phyloP scores from a whole-genome alignment of 2,797 vertebrate genomes.

The Coluber constrictor region DNA sequence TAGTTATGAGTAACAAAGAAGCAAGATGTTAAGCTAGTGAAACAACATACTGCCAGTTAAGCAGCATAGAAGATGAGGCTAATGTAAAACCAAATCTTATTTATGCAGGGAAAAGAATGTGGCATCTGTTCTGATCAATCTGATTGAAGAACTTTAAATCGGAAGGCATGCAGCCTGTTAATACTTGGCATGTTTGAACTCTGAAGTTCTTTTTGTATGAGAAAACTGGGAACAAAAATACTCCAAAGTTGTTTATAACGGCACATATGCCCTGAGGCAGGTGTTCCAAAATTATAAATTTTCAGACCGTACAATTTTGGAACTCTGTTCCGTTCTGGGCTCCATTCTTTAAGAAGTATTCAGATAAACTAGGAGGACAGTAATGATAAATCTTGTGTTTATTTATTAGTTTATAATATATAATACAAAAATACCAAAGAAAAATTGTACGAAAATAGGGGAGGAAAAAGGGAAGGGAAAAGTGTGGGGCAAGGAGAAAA shows the following conservation, averaged over 20 bases:
- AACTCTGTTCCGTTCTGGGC: neutral
- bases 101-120: conserved; percentile 33
- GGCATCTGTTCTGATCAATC: conserved; percentile 33
- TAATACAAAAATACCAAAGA: neutral
- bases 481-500: neutral
- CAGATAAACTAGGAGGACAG: neutral
- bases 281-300: neutral
- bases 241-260: neutral
- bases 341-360: neutral
- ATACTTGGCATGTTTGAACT: conserved; percentile 38
- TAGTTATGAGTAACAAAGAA: conserved; percentile 17
- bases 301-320: neutral
- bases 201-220: conserved; percentile 21
- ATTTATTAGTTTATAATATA: neutral
- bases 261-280: neutral
- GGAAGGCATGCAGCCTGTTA: conserved; percentile 40
- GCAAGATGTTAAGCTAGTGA: conserved; percentile 27
- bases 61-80: conserved; percentile 25
- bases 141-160: conserved; percentile 35
- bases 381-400: neutral
- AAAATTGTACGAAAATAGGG: neutral
- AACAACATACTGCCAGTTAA: conserved; percentile 26
- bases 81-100: conserved; percentile 16
- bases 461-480: neutral
- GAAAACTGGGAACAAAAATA: neutral